Evolutionary conservation across 2,797 vertebrate genomes (phyloP).

Genomic region (Phoeniculus purpureus): DNA sequence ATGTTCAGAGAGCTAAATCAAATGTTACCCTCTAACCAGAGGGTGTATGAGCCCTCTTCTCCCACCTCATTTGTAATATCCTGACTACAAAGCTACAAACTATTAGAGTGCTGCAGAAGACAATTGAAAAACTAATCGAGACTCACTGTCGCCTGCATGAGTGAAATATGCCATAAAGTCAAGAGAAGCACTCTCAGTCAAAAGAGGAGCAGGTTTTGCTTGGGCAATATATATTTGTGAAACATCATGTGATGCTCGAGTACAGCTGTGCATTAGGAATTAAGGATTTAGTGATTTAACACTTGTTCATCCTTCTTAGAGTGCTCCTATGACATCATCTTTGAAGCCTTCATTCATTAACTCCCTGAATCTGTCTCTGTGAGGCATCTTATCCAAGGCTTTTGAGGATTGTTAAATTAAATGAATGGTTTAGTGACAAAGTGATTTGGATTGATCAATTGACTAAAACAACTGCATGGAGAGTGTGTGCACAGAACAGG

Average conservation of each 20-base stretch:
- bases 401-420: conserved; percentile 46
- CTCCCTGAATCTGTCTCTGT: conserved; percentile 14
- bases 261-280: neutral
- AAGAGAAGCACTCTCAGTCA: neutral
- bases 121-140: neutral
- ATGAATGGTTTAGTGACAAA: conserved; percentile 44
- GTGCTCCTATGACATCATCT: conserved; percentile 57
- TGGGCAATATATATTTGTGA: neutral
- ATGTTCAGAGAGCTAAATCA: neutral
- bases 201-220: neutral
- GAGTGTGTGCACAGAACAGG: neutral
- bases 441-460: conserved; percentile 12
- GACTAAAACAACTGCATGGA: neutral
- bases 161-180: neutral
- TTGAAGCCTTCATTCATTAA: conserved; percentile 26
- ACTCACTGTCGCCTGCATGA: neutral
- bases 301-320: conserved; percentile 60
- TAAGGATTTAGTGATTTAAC: conserved; percentile 40
- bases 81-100: neutral
- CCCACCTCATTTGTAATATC: neutral
- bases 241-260: neutral
- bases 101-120: neutral
- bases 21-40: neutral
- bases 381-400: neutral
- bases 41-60: neutral